phyloP scores from a whole-genome alignment of 2,113 vertebrate genomes.

The Physeter macrocephalus region DNA sequence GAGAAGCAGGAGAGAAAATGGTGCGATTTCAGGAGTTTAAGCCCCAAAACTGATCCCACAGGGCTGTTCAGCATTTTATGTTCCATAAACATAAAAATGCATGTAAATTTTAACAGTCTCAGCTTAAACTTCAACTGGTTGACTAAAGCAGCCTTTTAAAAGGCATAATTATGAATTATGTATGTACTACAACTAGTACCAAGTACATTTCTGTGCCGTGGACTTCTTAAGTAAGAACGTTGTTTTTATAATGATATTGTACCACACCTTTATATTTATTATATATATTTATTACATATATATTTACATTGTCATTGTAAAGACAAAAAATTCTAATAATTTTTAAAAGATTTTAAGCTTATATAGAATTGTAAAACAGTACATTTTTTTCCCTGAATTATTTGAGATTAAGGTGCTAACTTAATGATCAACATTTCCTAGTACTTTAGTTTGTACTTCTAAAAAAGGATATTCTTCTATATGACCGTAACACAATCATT shows the following conservation, averaged over 20 bases:
- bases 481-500: too few species aligned
- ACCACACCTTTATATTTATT: neutral
- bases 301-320: neutral
- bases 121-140: neutral
- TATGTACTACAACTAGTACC: neutral
- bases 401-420: neutral
- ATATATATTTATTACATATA: neutral
- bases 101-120: neutral
- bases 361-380: neutral
- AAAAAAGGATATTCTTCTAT: neutral
- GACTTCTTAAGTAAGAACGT: neutral
- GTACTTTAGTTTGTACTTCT: neutral
- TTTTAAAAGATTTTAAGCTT: neutral
- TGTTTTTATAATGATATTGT: neutral
- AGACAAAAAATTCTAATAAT: slow-evolving; percentile 8
- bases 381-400: neutral
- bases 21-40: neutral
- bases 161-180: neutral
- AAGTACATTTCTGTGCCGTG: neutral
- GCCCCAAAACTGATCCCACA: neutral
- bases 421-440: neutral
- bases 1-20: neutral
- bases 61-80: neutral
- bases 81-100: neutral
- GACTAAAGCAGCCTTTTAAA: neutral